Conservation (phyloP, 2,888 invertebrate genomes). For the Campoletis raptor region DNA sequence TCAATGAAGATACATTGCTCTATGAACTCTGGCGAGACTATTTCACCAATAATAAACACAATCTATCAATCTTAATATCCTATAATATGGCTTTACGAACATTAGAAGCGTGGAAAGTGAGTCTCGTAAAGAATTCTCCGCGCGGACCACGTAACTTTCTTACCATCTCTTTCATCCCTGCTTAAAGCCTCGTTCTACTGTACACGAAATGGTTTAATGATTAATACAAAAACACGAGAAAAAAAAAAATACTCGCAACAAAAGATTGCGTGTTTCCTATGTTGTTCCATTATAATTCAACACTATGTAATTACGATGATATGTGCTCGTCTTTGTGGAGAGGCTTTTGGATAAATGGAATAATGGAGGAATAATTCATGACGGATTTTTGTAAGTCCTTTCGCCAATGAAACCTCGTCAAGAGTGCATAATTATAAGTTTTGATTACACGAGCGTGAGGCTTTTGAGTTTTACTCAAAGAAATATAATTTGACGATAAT, state of each 20-base stretch:
- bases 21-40: not conserved
- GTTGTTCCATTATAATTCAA: slow-evolving; percentile 21
- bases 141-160: slow-evolving; percentile 51
- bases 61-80: slow-evolving; percentile 28
- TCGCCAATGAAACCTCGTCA: not conserved
- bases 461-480: not conserved
- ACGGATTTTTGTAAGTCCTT: not conserved
- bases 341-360: not conserved
- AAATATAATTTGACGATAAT: not conserved
- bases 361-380: not conserved
- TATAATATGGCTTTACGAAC: slow-evolving; percentile 27
- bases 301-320: slow-evolving; percentile 11
- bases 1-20: not conserved
- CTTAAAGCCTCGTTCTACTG: slow-evolving; percentile 1
- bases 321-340: slow-evolving; percentile 21
- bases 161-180: slow-evolving; percentile 50
- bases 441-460: not conserved
- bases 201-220: slow-evolving; percentile 34
- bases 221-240: slow-evolving; percentile 24
- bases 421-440: not conserved
- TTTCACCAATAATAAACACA: not conserved
- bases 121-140: slow-evolving; percentile 10
- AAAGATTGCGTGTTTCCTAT: slow-evolving; percentile 45
- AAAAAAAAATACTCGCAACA: slow-evolving; percentile 18
- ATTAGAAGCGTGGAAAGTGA: slow-evolving; percentile 52